phyloP scores from a whole-genome alignment of 2,888 invertebrate genomes.

The Sclerodermus sp. region DNA sequence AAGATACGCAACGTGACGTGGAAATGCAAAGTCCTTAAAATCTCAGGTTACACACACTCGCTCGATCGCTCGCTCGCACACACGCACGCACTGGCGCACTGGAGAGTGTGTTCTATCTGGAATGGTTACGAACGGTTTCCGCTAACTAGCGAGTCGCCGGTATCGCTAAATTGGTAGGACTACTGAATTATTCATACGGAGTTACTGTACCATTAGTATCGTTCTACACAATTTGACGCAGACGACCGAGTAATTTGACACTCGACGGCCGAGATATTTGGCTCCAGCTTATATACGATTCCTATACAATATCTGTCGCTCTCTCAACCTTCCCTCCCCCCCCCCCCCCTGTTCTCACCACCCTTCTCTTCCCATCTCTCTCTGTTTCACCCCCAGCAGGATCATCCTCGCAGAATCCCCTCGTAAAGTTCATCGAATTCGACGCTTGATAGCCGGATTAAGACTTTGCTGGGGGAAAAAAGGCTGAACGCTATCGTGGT shows the following conservation, averaged over 20 bases:
- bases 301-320: background rate
- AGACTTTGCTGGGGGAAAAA: too few species aligned
- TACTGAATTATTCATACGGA: constrained; percentile 48
- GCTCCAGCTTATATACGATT: constrained; percentile 1
- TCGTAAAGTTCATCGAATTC: too few species aligned
- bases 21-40: too few species aligned
- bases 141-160: constrained; percentile 22
- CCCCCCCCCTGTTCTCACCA: background rate
- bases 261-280: constrained; percentile 42
- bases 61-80: too few species aligned
- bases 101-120: too few species aligned
- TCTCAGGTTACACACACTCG: background rate
- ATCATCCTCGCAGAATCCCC: too few species aligned
- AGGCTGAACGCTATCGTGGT: too few species aligned
- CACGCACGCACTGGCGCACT: too few species aligned
- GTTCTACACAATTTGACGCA: constrained; percentile 48
- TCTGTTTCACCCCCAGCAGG: background rate
- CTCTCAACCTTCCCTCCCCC: constrained; percentile 1
- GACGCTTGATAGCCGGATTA: too few species aligned
- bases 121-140: constrained; percentile 6
- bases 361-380: background rate
- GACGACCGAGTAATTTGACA: constrained; percentile 51
- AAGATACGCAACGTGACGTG: too few species aligned
- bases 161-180: constrained; percentile 27
- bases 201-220: constrained; percentile 46